These are phyloP conservation scores for Drosophila ironensis DNA, from an alignment of 1,140 invertebrate species.

Conservation along the genomic window DNA sequence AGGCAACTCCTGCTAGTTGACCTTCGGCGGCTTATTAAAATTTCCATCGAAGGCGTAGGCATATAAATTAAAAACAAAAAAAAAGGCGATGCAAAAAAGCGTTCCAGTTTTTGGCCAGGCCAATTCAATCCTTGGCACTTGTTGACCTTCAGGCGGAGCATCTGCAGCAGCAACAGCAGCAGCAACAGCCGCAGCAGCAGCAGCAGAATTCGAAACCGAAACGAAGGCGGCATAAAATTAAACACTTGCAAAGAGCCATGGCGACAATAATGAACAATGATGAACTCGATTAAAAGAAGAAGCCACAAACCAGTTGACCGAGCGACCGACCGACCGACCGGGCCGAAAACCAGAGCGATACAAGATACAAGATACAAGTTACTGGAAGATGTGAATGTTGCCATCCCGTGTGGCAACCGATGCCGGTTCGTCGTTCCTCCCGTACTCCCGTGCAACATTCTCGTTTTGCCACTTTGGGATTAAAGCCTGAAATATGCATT, in stretches of 20 bases:
- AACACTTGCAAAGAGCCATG: conserved; percentile 70
- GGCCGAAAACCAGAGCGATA: conserved; percentile 58
- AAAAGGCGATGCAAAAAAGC: conserved; percentile 26
- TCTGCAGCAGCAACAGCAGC: conserved; percentile 55
- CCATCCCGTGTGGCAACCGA: conserved; percentile 34
- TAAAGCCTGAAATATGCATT: conserved; percentile 78
- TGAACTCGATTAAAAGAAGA: conserved; percentile 75
- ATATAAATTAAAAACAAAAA: conserved; percentile 12
- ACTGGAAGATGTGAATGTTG: conserved; percentile 43
- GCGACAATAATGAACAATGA: conserved; percentile 79
- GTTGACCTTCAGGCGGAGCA: conserved; percentile 63
- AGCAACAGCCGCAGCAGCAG: no score
- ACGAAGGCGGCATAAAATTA: conserved; percentile 72
- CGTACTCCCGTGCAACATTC: conserved; percentile 64
- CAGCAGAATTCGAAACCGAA: conserved; percentile 40
- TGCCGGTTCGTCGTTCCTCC: conserved; percentile 44
- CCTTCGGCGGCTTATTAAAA: conserved; percentile 73
- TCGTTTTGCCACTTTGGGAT: conserved; percentile 79
- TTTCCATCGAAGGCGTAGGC: conserved; percentile 74
- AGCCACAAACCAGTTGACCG: conserved; percentile 66
- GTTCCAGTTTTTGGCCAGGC: conserved; percentile 64
- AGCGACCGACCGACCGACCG: conserved; percentile 7
- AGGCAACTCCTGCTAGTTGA: conserved; percentile 62
- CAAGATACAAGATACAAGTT: conserved; percentile 37
- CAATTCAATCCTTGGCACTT: conserved; percentile 75